Base-by-base conservation (phyloP, 2,113 vertebrate genomes). In the Bubo scandiacus region DNA sequence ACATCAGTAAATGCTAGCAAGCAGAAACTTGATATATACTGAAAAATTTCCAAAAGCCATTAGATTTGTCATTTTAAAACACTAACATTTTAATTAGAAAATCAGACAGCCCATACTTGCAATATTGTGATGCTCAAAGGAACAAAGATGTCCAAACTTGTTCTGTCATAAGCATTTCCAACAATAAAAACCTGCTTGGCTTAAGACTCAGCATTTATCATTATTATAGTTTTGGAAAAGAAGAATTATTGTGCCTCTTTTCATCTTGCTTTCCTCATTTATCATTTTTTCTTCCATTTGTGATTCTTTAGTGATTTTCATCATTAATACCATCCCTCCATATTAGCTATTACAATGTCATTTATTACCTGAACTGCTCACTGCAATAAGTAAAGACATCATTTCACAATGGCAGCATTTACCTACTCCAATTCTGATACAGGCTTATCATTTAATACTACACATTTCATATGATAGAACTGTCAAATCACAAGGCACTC, bases 51-150 rank as follows among this genome's bases (percentile, higher is more conserved):
- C 57, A 74, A 47, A 62, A 70, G 42, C 29, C 25, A 82, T 45
- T 81, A 74, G 21, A 62, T 81, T 59, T 90, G 43, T 62, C 51
- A 90, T 74, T 94, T 78, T 36, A 82, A 79, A 94, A 47, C 6
- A 59, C 17, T 68, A 78, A 61, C 5, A 90, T 86, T 95, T 96
- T 73, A 90, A 70, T 75, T 45, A 80, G 54, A 88, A 92, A 89
- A 86, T 38, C 71, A 82, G 71, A 79, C 52, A 83, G 51, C 15
- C 30, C 47, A 68, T 34, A 61, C 5, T 38, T 66, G 34, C 68
- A 38, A 88, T 58, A 59, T 16, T 75, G 57, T n/a, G 19, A 32
- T 71, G 15, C 78, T 89, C 36, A 80, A 59, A 32, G 38, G 30
- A 91, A 85, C 26, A 93, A 92, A 62, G 16, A 83, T 42, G 15